phyloP scores from a whole-genome alignment of 1,140 invertebrate species.

The Dryas iulia region DNA sequence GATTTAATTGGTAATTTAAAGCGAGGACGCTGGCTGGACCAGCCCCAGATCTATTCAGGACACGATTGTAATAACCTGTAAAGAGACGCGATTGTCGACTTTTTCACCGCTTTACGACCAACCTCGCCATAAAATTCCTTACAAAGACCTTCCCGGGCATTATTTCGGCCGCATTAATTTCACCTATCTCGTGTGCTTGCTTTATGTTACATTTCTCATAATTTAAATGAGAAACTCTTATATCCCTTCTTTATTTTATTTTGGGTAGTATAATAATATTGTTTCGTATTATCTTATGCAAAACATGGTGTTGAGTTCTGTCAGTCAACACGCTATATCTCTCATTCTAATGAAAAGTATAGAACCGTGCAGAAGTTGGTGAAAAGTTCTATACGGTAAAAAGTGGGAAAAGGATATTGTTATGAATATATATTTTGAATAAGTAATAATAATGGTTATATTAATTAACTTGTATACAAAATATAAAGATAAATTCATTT shows the following conservation, averaged over 20 bases:
- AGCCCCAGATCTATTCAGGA: background rate
- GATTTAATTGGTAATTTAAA: background rate
- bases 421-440: too few relatives aligned
- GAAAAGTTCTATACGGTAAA: too few relatives aligned
- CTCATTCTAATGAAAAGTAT: too few relatives aligned
- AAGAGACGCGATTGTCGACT: background rate
- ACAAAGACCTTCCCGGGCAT: constrained; percentile 5
- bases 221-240: background rate
- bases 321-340: too few relatives aligned
- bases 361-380: too few relatives aligned
- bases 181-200: background rate
- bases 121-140: constrained; percentile 1
- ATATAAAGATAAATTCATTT: too few relatives aligned
- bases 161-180: constrained; percentile 2
- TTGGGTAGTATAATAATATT: background rate
- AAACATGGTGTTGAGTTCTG: too few relatives aligned
- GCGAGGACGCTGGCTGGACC: background rate
- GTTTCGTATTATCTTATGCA: too few relatives aligned
- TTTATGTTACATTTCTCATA: background rate
- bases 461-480: too few relatives aligned
- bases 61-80: background rate
- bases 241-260: background rate
- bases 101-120: background rate
- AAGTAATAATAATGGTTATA: too few relatives aligned
- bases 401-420: too few relatives aligned